These are phyloP conservation scores for Hemistola chrysoprasaria DNA, from an alignment of 2,888 invertebrate species.

Conservation along the genomic window DNA sequence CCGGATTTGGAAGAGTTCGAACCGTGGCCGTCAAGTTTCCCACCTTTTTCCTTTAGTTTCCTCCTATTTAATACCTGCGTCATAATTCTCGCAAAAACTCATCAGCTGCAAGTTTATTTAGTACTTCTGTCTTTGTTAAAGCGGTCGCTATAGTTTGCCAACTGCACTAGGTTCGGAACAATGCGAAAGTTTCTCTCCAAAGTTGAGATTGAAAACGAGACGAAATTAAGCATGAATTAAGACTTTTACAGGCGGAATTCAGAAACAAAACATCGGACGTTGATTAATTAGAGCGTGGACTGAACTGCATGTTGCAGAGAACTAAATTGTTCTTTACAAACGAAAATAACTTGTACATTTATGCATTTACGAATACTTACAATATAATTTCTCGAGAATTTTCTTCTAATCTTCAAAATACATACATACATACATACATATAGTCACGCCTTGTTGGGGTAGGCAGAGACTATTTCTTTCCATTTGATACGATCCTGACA, in stretches of 20 bases:
- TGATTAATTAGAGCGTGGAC: constrained; percentile 31
- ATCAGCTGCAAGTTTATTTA: constrained; percentile 49
- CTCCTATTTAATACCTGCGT: constrained; percentile 46
- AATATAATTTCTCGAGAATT: no score
- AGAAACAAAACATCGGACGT: constrained; percentile 42
- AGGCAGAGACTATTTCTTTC: no score
- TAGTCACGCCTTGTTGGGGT: no score
- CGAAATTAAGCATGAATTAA: constrained; percentile 57
- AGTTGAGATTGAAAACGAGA: constrained; percentile 64
- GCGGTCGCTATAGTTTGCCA: constrained; percentile 43
- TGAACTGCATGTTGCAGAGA: constrained; percentile 9
- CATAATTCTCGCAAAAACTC: constrained; percentile 54
- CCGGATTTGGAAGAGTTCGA: constrained; percentile 24
- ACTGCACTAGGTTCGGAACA: constrained; percentile 45
- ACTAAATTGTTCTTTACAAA: constrained; percentile 8
- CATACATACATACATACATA: no score
- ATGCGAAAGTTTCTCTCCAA: constrained; percentile 48
- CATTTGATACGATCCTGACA: no score
- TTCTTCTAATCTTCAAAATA: no score
- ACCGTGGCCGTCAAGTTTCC: constrained; percentile 33
- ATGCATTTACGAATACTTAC: no score
- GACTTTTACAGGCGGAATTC: constrained; percentile 44
- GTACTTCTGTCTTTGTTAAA: constrained; percentile 49
- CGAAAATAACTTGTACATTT: neutral
- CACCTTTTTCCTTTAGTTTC: constrained; percentile 39